Base-by-base conservation (phyloP, 2,888 invertebrate species). In the Hylaea fasciaria region DNA sequence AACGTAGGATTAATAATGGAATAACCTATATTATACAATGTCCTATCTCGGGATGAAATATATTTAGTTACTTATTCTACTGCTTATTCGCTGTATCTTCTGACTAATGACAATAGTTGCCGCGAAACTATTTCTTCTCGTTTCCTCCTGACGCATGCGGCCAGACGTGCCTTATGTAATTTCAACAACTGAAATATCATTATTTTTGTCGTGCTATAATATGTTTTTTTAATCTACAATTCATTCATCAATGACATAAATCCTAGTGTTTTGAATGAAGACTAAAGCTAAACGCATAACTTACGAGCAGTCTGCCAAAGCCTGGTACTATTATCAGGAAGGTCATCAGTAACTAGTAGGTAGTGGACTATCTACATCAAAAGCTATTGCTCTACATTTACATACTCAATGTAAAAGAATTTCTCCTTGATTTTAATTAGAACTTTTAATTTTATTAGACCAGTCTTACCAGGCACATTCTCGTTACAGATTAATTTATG, bases 401-500 rank as follows among this genome's bases (percentile, higher is more conserved):
- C 0, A 35, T 17, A 40, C 0, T 43, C 13, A 40, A 28, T 37
- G 37, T 53, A 39, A 12, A 22, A 17, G 44, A 47, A 43, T 51
- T 47, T 57, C 52, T 32, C 52, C 52, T 62, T 57, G 52, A 39
- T 14, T 57, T 7, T 43, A 48, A 56, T 48, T 52, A 48, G 16
- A 51, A 29, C 47, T 47, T 41, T 11, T 28, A 40, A 35, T 57
- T 56, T 62, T 48, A 62, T 48, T 47, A 51, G n/a, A n/a, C n/a
- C 13, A 48, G 14, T 56, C 49, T 41, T 32, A 55, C 46, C 59
- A 60, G 50, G 54, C 61, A 39, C 49, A 59, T 51, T 54, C 55
- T 51, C 59, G 48, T 56, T 56, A 49, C n/a, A 54, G 40, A 52
- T 32, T 35, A 65, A 62, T 60, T 64, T 64, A 62, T 45, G 57